Percentiles rank a stretch among this genome's conserved stretches.
phyloP scores from a whole-genome alignment of 2,797 vertebrate species.

The Rachycentron canadum region DNA sequence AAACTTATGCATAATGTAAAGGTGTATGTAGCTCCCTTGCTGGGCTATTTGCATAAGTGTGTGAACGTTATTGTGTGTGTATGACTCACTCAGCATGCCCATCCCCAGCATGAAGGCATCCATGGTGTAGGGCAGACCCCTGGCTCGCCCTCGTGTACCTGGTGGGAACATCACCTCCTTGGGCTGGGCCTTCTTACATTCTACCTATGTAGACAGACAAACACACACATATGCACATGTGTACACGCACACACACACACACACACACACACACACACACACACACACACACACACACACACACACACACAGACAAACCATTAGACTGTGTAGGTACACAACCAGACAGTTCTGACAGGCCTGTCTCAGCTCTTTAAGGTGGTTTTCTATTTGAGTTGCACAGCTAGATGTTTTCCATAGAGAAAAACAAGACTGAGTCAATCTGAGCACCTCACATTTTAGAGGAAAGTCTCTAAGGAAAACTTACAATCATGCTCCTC shows the following conservation, averaged over 20 bases:
- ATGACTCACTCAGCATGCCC: slow-evolving; percentile 97
- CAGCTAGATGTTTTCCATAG: slow-evolving; percentile 74
- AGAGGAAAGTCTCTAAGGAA: slow-evolving; percentile 74
- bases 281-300: slow-evolving; percentile 44
- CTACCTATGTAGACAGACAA: slow-evolving; percentile 90
- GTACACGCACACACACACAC: slow-evolving; percentile 44
- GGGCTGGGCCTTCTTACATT: slow-evolving; percentile 99
- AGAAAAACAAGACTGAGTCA: slow-evolving; percentile 76
- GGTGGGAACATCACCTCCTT: slow-evolving; percentile 99
- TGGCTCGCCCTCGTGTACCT: slow-evolving; percentile 94
- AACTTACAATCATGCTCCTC: slow-evolving; percentile 81
- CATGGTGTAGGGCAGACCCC: slow-evolving; percentile 96
- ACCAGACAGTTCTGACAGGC: slow-evolving; percentile 79
- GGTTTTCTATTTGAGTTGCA: slow-evolving; percentile 81
- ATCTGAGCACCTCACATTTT: slow-evolving; percentile 76
- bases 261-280: slow-evolving; percentile 44
- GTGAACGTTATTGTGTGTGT: slow-evolving; percentile 12
- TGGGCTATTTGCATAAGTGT: not conserved
- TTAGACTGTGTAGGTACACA: slow-evolving; percentile 76
- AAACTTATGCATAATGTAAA: not conserved
- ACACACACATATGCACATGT: slow-evolving; percentile 59
- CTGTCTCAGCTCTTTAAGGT: slow-evolving; percentile 78
- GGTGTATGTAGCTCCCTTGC: not conserved
- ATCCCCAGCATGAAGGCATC: slow-evolving; percentile 98
- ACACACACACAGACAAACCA: slow-evolving; percentile 64